Conservation (phyloP, 2,113 vertebrate species). For the Tachycineta bicolor region DNA sequence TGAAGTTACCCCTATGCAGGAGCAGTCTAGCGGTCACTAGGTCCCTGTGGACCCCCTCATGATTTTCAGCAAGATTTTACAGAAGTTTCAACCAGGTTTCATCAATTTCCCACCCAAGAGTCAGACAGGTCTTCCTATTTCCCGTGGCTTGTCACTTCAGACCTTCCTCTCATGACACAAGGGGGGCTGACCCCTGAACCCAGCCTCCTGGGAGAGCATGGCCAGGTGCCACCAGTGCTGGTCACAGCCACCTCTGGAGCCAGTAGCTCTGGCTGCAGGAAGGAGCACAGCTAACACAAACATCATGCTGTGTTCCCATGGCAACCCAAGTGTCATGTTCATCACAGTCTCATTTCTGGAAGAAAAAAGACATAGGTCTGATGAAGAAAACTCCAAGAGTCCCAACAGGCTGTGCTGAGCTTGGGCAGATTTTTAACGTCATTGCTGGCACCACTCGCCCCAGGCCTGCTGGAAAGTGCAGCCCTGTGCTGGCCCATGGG, state of each 20-base stretch:
- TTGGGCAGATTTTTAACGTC: not conserved
- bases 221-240: not conserved
- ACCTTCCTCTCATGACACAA: not conserved
- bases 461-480: not conserved
- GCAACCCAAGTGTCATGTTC: slow-evolving; percentile 44
- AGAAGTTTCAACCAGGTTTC: not conserved
- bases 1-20: not conserved
- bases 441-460: not conserved
- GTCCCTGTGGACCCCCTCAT: not conserved
- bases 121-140: not conserved
- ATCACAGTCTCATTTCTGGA: not conserved
- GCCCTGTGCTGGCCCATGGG: not conserved
- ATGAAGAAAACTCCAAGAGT: not conserved
- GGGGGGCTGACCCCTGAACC: accelerated
- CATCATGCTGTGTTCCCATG: slow-evolving; percentile 33
- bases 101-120: not conserved
- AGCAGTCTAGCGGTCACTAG: not conserved
- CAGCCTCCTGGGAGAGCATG: not conserved
- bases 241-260: not conserved
- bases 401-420: not conserved
- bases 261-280: not conserved
- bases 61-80: not conserved
- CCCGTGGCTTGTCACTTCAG: not conserved
- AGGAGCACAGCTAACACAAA: not conserved
- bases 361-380: not conserved